These are phyloP conservation scores for Fulmarus glacialis DNA, from an alignment of 2,113 vertebrate genomes.

Conservation along the genomic window DNA sequence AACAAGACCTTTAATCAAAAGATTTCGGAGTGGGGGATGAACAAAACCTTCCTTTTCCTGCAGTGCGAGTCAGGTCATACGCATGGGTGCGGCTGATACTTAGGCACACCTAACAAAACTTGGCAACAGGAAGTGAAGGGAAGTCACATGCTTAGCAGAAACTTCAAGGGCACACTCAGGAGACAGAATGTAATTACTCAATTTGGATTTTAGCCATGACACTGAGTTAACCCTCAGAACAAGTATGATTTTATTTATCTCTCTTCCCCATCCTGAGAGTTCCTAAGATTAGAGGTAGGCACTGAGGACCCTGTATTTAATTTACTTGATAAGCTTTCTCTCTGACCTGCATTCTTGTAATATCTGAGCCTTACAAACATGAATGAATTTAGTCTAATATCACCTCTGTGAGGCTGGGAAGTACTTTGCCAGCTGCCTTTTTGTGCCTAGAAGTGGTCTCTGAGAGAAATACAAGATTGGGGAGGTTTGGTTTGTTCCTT, in stretches of 20 bases:
- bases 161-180: conserved; percentile 50
- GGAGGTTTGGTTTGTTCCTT: neutral
- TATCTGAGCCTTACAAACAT: neutral
- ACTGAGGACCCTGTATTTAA: conserved; percentile 16
- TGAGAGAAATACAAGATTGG: neutral
- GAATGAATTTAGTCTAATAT: neutral
- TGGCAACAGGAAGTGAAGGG: conserved; percentile 55
- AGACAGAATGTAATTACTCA: conserved; percentile 62
- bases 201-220: conserved; percentile 63
- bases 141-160: conserved; percentile 62
- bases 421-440: neutral
- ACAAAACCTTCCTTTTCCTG: neutral
- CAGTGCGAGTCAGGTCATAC: neutral
- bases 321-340: conserved; percentile 21
- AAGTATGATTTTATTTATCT: conserved; percentile 54
- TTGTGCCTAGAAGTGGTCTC: neutral
- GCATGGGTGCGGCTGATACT: neutral
- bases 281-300: neutral
- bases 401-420: neutral
- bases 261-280: neutral
- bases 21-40: neutral
- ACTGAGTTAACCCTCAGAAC: conserved; percentile 51
- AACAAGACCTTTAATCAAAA: neutral
- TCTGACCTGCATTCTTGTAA: neutral
- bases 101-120: neutral